Evolutionary conservation across 2,888 invertebrate species (phyloP).

Genomic region (Orthonevra nobilis): DNA sequence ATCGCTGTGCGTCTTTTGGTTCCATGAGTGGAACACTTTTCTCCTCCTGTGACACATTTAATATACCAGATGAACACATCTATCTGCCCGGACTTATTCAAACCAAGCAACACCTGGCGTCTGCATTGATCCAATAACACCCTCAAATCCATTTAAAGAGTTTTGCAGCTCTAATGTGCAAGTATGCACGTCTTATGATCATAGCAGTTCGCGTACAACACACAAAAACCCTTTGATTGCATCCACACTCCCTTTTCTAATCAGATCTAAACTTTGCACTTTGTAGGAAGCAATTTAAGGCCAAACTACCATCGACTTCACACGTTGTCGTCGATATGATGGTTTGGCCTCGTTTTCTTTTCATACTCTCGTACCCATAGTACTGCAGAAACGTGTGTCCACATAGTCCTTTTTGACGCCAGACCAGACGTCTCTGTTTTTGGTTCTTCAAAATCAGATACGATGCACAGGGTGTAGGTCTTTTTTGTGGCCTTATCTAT

Average conservation of each 20-base stretch:
- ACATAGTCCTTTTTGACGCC: slow-evolving; percentile 27
- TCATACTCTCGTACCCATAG: neutral
- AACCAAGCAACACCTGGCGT: slow-evolving; percentile 51
- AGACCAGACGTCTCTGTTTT: slow-evolving; percentile 60
- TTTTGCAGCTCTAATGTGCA: neutral
- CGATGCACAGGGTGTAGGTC: slow-evolving; percentile 60
- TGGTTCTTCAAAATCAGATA: slow-evolving; percentile 58
- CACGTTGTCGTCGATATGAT: slow-evolving; percentile 62
- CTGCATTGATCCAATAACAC: slow-evolving; percentile 23
- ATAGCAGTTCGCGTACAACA: slow-evolving; percentile 24
- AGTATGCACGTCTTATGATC: neutral
- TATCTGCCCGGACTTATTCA: neutral
- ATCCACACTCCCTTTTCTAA: slow-evolving; percentile 58
- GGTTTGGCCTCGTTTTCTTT: slow-evolving; percentile 52
- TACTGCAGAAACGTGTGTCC: neutral
- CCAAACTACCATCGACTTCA: slow-evolving; percentile 61
- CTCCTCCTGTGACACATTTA: slow-evolving; percentile 26
- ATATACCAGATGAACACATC: slow-evolving; percentile 16
- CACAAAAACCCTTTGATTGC: slow-evolving; percentile 53
- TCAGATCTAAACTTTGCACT: slow-evolving; percentile 69
- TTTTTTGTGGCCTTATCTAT: slow-evolving; percentile 65
- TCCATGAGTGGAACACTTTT: neutral
- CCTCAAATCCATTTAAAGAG: slow-evolving; percentile 31
- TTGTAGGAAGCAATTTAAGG: slow-evolving; percentile 65
- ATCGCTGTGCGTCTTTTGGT: slow-evolving; percentile 19